A percentile compares a stretch with the other conserved stretches of the same genome.
Conservation (phyloP, 1,140 invertebrate genomes). For the Yoshiicerus persimilis region DNA sequence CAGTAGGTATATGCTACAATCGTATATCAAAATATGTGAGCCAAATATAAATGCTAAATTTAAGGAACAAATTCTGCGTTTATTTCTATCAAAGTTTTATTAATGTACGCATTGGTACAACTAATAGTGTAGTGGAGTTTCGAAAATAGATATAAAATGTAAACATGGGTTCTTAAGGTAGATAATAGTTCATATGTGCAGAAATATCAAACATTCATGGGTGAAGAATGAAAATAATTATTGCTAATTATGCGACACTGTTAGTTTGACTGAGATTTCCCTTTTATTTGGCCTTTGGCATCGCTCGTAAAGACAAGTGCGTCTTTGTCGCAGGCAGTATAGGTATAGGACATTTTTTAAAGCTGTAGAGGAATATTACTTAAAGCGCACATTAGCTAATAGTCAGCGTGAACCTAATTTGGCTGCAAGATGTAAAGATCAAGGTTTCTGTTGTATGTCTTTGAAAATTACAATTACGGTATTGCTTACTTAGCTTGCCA, state of each 20-base stretch:
- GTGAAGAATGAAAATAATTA: neutral
- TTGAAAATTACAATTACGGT: neutral
- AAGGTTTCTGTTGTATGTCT: neutral
- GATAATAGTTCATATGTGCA: too few relatives aligned
- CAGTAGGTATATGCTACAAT: too few relatives aligned
- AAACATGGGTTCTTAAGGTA: too few relatives aligned
- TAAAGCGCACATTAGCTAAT: neutral
- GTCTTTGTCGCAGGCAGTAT: neutral
- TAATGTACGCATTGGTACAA: too few relatives aligned
- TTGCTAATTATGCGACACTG: neutral
- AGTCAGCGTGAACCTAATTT: neutral
- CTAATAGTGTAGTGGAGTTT: too few relatives aligned
- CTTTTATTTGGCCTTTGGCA: neutral
- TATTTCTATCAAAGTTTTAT: too few relatives aligned
- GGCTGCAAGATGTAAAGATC: neutral
- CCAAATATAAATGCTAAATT: too few relatives aligned
- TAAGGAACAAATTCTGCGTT: too few relatives aligned
- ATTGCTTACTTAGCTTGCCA: neutral
- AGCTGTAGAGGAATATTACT: too few relatives aligned
- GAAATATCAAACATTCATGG: neutral
- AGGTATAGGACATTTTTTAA: neutral
- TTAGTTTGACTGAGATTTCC: neutral
- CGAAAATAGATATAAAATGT: too few relatives aligned
- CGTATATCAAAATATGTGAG: too few relatives aligned
- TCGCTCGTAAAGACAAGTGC: neutral